Evolutionary conservation across 2,113 vertebrate genomes (phyloP).

Genomic region (Alethe diademata): DNA sequence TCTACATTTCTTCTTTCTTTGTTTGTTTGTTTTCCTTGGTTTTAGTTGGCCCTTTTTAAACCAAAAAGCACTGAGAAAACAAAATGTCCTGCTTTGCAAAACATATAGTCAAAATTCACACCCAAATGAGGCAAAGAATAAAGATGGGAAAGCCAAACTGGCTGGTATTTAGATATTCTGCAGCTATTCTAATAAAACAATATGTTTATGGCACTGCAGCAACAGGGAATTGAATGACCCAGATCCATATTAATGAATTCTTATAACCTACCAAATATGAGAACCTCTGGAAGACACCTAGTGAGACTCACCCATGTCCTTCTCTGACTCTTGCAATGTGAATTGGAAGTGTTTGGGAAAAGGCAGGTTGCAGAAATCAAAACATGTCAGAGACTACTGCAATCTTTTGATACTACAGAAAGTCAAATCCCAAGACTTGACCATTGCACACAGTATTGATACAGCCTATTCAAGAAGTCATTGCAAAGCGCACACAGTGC

Average conservation of each 20-base stretch:
- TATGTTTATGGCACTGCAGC: background rate
- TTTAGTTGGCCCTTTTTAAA: background rate
- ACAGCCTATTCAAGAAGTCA: too few species aligned
- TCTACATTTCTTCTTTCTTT: background rate
- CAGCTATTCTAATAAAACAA: background rate
- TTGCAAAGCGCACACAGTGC: background rate
- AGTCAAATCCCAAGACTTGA: background rate
- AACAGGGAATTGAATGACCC: background rate
- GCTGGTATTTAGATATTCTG: background rate
- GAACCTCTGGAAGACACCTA: background rate
- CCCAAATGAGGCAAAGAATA: background rate
- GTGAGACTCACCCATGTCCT: accelerated
- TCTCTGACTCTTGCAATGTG: background rate
- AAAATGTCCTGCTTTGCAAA: background rate
- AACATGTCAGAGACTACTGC: background rate
- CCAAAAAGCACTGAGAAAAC: background rate
- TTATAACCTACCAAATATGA: background rate
- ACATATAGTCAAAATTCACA: background rate
- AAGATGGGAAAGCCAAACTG: background rate
- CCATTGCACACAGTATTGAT: background rate
- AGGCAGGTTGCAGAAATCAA: background rate
- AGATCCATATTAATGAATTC: background rate
- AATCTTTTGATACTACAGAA: background rate
- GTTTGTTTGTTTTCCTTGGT: accelerated
- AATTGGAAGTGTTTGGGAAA: background rate